Base-by-base conservation (phyloP, 2,113 vertebrate genomes). In the Zosterops japonicus region DNA sequence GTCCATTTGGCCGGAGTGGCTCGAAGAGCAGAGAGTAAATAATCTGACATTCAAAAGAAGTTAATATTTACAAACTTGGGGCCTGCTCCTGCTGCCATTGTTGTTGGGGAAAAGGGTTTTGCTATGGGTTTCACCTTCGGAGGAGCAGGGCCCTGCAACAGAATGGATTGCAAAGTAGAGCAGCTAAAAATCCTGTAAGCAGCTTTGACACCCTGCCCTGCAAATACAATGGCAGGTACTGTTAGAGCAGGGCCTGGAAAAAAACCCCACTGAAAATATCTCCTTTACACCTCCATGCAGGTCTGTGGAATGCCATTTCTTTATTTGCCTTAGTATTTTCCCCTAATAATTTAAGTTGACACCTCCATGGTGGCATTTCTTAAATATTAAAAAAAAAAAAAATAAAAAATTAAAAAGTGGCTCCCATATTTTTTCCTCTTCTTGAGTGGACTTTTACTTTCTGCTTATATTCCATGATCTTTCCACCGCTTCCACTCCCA, bases 1-100 rank as follows among this genome's bases (percentile, higher is more conserved):
- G 0, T 70, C 93, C 95, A 96, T 36, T 74, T 96, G 94, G 93
- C 96, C 85, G 23, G 55, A 39, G 47, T 56, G 52, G 28, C 52
- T 93, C 7, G 60, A 90, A 52, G 68, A 95, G 68, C 2, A 0
- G 72, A 61, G 88, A 94, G 90, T 94, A 96, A 96, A 96, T 96
- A 94, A 89, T 94, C 94, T 36, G 68, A 81, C 85, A 56, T 90
- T 91, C 1, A 23, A 89, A 94, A 83, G 75, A 65, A 88, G 93
- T 93, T 86, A 87, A 85, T 95, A 94, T 94, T 94, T 93, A 91
- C 92, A 94, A 94, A 85, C 33, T 39, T 24, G 8, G 53, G 87
- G 46, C 79, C 71, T 63, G 87, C 79, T 95, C 24, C 90, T 52
- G 42, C 92, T 83, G 36, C 85, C 71, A 74, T 18, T n/a, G 42